Evolutionary conservation across 1,140 invertebrate genomes (phyloP).

Genomic region (Anoplolepis gracilipes): DNA sequence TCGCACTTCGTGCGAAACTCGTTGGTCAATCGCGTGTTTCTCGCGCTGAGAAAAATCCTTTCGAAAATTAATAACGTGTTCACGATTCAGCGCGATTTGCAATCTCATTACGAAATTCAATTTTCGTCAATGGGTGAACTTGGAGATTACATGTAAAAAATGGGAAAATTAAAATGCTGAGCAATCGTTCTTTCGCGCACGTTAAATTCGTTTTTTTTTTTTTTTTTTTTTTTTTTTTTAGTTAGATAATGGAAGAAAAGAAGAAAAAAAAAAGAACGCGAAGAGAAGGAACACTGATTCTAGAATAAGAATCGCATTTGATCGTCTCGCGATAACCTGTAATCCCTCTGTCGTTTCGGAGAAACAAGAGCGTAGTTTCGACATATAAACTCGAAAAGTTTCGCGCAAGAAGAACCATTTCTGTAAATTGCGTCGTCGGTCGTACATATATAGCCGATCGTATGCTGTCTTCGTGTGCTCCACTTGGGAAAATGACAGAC

Average conservation of each 20-base stretch:
- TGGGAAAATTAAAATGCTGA: background rate
- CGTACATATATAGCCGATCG: background rate
- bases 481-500: constrained; percentile 39
- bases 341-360: constrained; percentile 47
- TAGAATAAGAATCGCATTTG: background rate
- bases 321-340: constrained; percentile 29
- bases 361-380: background rate
- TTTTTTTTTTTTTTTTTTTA: too few relatives aligned
- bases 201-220: constrained; percentile 14
- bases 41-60: background rate
- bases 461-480: constrained; percentile 11
- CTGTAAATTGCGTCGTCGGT: constrained; percentile 11
- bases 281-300: background rate
- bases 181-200: background rate
- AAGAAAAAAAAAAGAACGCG: background rate
- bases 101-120: background rate
- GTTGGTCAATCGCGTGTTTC: constrained; percentile 32
- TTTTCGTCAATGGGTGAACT: background rate
- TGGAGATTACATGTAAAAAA: background rate
- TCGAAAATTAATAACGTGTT: constrained; percentile 37
- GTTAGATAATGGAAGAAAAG: background rate
- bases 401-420: constrained; percentile 19
- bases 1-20: constrained; percentile 15
- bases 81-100: constrained; percentile 13
- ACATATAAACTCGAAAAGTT: constrained; percentile 23